phyloP scores from a whole-genome alignment of 2,797 vertebrate genomes.

The Onychomys torridus region DNA sequence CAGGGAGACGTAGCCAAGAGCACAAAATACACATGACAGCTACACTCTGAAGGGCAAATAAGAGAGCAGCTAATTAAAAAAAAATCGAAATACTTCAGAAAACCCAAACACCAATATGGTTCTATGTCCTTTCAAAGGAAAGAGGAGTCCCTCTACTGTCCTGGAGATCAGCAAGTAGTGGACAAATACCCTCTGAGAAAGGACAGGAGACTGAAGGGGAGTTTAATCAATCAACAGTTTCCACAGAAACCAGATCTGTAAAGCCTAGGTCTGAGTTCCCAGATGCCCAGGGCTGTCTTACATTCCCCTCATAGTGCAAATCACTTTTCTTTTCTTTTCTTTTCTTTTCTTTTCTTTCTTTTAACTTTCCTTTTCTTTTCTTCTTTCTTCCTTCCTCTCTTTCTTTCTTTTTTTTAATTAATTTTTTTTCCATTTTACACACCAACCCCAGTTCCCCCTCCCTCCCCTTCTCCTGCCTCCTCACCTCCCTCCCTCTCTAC shows the following conservation, averaged over 20 bases:
- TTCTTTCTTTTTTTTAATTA: too few species aligned
- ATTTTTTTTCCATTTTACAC: too few species aligned
- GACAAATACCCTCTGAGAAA: not conserved
- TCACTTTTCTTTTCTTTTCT: not conserved
- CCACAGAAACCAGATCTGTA: not conserved
- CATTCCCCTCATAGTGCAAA: too few species aligned
- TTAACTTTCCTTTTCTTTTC: not conserved
- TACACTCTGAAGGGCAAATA: not conserved
- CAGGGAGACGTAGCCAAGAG: constrained; percentile 58
- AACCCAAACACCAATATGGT: not conserved
- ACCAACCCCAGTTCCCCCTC: too few species aligned
- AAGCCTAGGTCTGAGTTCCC: not conserved
- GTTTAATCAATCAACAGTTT: not conserved
- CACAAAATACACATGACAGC: fast-evolving
- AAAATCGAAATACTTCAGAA: not conserved
- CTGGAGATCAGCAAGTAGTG: not conserved
- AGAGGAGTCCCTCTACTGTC: not conserved
- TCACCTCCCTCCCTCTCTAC: too few species aligned
- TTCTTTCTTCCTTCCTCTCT: too few species aligned
- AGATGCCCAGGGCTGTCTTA: not conserved
- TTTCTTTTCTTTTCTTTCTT: too few species aligned
- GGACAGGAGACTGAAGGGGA: not conserved
- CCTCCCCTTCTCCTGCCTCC: too few species aligned
- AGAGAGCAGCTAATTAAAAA: not conserved
- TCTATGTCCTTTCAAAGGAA: not conserved